Evolutionary conservation across 1,140 invertebrate genomes (phyloP), one percentile per base, ranked within the genome.

Genomic region (Drosophila virilis): DNA sequence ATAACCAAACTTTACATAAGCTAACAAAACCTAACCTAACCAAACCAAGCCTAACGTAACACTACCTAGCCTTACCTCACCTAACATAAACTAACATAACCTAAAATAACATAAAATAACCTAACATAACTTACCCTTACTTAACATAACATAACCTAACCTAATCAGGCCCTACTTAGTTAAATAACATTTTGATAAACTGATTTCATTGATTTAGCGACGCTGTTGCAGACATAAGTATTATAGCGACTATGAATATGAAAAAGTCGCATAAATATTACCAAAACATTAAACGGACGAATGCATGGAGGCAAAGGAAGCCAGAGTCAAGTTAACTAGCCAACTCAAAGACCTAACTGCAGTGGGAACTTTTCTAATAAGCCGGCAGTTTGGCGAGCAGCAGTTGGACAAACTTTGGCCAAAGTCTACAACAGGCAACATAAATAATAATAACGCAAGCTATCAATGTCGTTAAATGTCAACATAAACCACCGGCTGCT

Each of bases 361-460:
- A n/a, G 15, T 1, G 12, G 35, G 9, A 73, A 73, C 48, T 73
- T 73, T 60, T 40, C 37, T 45, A 73, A 73, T 60, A 60, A 67
- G 48, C 55, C 55, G 40, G 9, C 50, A 52, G 64, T 43, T 71
- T 40, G 51, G 43, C 13, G 22, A 28, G 37, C 57, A 52, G 15
- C 37, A 60, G 38, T 45, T 52, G 17, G 33, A 33, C 1, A 54
- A 69, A 51, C 37, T 61, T 68, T 61, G 6, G 38, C 40, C 3
- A 17, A 48, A 66, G n/a, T 38, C n/a, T 7, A 28, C 57, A 32
- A 15, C 22, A 22, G 35, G 17, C 33, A 38, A 51, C 62, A 66
- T 43, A 59, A 72, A 72, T 58, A 52, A 40, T 52, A 60, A 50
- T 59, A 58, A 57, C 15, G 45, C 15, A 9, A 15, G 43, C 52